Evolutionary conservation across 2,888 invertebrate species (phyloP).

Genomic region (Cabera pusaria): DNA sequence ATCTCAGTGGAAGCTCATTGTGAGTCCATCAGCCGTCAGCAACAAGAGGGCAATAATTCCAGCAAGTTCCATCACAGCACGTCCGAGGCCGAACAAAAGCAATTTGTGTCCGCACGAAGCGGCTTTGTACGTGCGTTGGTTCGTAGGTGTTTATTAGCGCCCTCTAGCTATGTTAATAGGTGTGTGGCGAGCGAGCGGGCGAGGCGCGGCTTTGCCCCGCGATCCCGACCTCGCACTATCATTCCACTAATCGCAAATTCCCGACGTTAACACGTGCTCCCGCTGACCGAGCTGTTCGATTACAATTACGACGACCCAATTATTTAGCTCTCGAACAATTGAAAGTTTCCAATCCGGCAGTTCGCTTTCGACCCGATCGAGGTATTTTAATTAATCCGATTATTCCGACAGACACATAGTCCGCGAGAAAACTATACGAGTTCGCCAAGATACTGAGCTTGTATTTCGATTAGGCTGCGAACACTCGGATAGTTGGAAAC

Average conservation of each 20-base stretch:
- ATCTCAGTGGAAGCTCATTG: slow-evolving; percentile 54
- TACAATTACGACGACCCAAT: slow-evolving; percentile 50
- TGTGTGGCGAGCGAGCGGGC: slow-evolving; percentile 35
- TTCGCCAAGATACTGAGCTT: slow-evolving; percentile 40
- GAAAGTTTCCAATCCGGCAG: slow-evolving; percentile 30
- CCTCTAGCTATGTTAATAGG: slow-evolving; percentile 56
- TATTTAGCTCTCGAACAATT: slow-evolving; percentile 40
- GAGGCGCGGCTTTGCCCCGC: slow-evolving; percentile 40
- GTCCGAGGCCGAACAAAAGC: slow-evolving; percentile 75
- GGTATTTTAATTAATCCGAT: slow-evolving; percentile 28
- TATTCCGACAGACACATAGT: slow-evolving; percentile 15
- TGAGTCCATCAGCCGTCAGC: slow-evolving; percentile 62
- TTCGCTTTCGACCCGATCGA: slow-evolving; percentile 33
- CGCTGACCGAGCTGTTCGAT: slow-evolving; percentile 36
- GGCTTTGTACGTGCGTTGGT: slow-evolving; percentile 73
- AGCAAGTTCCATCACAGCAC: slow-evolving; percentile 60
- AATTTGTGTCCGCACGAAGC: slow-evolving; percentile 78
- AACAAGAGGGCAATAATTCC: slow-evolving; percentile 49
- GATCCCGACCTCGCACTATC: slow-evolving; percentile 55
- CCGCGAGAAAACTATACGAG: slow-evolving; percentile 32
- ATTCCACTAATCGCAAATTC: slow-evolving; percentile 63
- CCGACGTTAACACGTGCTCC: slow-evolving; percentile 52
- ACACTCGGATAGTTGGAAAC: slow-evolving; percentile 59
- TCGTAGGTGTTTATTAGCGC: slow-evolving; percentile 76
- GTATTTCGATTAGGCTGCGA: slow-evolving; percentile 59